Evolutionary conservation across 1,140 invertebrate species (phyloP), one percentile per base, ranked within the genome.

Genomic region (Belonocnema kinseyi): DNA sequence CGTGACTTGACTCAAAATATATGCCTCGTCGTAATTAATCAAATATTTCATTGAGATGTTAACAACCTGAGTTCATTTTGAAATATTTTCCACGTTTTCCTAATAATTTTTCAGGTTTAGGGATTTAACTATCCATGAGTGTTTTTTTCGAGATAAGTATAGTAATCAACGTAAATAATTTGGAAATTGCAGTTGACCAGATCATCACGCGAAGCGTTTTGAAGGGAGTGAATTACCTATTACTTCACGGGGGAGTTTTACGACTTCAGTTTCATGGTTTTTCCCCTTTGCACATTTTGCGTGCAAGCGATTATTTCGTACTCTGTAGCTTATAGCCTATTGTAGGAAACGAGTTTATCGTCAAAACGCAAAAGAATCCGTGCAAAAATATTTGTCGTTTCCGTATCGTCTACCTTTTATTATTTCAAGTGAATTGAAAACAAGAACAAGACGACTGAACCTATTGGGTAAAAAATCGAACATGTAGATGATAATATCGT

Each of bases 311-410:
- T 74, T 61, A 58, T 76, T 73, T 21, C 61, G 50, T 16, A 75
- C 76, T 79, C 81, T 76, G 78, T 66, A 79, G 80, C 76, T 84
- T 77, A 77, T 78, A 80, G 74, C 78, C 56, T 56, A 51, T 78
- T 61, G 73, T 80, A 78, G 82, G 77, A 83, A 83, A 80, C 77
- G 78, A 79, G 77, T 78, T 73, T 80, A 80, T 74, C 77, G 78
- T 80, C 77, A 78, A 77, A 72, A 75, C 73, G 80, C 78, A 81
- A 83, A 81, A 79, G 77, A 80, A 81, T 81, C 78, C 78, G 50
- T 74, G 75, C 75, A 84, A 82, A 84, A 84, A 82, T 82, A 81
- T 81, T 81, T 73, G 56, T 66, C 56, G 74, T 52, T 80, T 81
- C 82, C 77, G 77, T 80, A 74, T 73, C 16, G 4, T 76, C 73